phyloP scores from a whole-genome alignment of 2,888 invertebrate genomes.

The Scotopteryx bipunctaria region DNA sequence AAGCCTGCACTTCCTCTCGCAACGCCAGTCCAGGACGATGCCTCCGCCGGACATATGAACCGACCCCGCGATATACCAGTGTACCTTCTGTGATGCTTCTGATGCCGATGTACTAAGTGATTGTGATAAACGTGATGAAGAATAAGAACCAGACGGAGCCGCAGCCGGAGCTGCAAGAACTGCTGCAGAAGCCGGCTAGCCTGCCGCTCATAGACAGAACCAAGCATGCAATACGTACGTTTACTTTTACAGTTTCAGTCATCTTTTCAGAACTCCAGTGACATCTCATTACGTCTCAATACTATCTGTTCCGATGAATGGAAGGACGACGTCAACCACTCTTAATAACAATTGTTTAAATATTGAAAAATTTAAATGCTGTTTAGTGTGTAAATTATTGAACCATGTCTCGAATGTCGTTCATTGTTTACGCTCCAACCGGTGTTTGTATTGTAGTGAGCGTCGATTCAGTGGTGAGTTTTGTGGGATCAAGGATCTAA shows the following conservation, averaged over 20 bases:
- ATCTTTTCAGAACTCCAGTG: slow-evolving; percentile 47
- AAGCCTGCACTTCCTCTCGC: slow-evolving; percentile 44
- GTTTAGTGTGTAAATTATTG: slow-evolving; percentile 32
- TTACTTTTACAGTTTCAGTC: slow-evolving; percentile 47
- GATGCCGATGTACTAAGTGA: slow-evolving; percentile 39
- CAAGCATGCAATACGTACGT: slow-evolving; percentile 70
- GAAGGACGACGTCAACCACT: slow-evolving; percentile 53
- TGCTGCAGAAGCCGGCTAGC: slow-evolving; percentile 66
- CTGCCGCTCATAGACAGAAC: slow-evolving; percentile 53
- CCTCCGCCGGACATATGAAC: slow-evolving; percentile 44
- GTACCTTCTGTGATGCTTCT: slow-evolving; percentile 33
- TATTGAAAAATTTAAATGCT: slow-evolving; percentile 42
- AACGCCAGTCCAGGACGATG: slow-evolving; percentile 60
- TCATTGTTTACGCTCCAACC: slow-evolving; percentile 35
- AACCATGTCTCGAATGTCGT: slow-evolving; percentile 34
- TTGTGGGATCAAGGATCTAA: slow-evolving; percentile 1
- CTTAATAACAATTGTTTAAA: slow-evolving; percentile 54
- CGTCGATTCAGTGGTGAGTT: slow-evolving; percentile 5
- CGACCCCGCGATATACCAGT: slow-evolving; percentile 19
- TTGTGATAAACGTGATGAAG: slow-evolving; percentile 61
- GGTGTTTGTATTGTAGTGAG: slow-evolving; percentile 17
- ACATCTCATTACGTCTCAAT: slow-evolving; percentile 67
- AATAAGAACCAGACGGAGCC: slow-evolving; percentile 51
- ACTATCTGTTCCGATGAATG: slow-evolving; percentile 65
- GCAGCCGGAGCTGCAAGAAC: slow-evolving; percentile 71